Base-by-base conservation (phyloP, 2,888 invertebrate genomes). In the Pedicia rivosa region DNA sequence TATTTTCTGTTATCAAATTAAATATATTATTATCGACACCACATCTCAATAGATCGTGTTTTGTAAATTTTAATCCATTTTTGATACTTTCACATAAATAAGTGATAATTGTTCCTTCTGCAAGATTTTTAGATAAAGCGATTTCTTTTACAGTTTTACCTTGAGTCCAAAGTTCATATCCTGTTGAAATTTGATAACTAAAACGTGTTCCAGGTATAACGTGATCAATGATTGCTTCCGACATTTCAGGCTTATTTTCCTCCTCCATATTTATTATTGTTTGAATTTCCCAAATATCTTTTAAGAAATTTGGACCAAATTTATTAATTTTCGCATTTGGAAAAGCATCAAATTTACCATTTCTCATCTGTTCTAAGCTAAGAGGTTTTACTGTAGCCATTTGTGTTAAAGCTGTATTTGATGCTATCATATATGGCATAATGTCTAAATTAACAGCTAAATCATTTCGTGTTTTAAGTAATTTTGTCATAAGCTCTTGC, bases 371-470 rank as follows among this genome's bases (percentile, higher is more conserved):
- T n/a, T 57, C 50, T 32, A 66, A 44, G 22, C 52, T 59, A 13
- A 52, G 51, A 1, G 74, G 74, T 46, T 65, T 63, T 29, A 48
- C 36, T 27, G 55, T 50, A 1, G 70, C 66, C 47, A 78, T 57
- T 46, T 69, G 65, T 41, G 70, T 56, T 15, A 77, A 51, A 12
- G 68, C 66, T 40, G 64, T 66, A 50, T 75, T 73, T 37, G 70
- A 70, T 22, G 71, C 71, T 12, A 78, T 62, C 57, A 68, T 67
- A 48, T 74, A 74, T 0, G 74, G 75, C 55, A 71, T 68, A 42
- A 68, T 65, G 41, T 69, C 65, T 27, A 45, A 40, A 9, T 46
- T 40, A 12, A 37, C 42, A 4, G 51, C 49, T 5, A 50, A 32
- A n/a, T 42, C 42, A 5, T 42, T 38, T 9, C 52, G 49, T n/a